These are phyloP conservation scores for Halichondria panicea DNA, from an alignment of 37 sponge, comb jelly and placozoan species.

Conservation along the genomic window DNA sequence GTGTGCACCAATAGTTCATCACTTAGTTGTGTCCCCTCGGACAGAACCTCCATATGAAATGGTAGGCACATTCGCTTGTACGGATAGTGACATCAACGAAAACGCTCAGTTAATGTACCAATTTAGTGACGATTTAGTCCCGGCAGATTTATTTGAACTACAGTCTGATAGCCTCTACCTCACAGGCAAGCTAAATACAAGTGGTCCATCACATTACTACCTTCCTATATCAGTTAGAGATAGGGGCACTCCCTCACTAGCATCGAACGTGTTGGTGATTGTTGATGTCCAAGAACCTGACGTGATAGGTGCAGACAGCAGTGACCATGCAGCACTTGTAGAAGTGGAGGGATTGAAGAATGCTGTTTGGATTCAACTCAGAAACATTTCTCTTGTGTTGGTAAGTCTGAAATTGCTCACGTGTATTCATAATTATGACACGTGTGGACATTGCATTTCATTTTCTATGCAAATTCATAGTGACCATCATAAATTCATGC, in stretches of 20 bases:
- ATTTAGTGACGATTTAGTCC: not conserved
- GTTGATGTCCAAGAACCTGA: not conserved
- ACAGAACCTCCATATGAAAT: not conserved
- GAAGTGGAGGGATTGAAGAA: not conserved
- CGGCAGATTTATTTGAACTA: not conserved
- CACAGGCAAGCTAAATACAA: too few species aligned
- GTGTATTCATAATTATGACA: too few species aligned
- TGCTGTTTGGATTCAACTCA: not conserved
- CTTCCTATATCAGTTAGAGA: not conserved
- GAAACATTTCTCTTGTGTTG: not conserved
- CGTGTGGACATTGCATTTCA: too few species aligned
- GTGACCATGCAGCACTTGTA: not conserved
- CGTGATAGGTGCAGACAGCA: not conserved
- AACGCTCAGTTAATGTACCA: not conserved
- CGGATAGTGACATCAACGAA: not conserved
- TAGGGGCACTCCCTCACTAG: not conserved
- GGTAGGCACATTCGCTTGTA: not conserved
- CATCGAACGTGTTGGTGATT: not conserved
- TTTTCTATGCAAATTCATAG: too few species aligned
- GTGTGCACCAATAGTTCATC: not conserved
- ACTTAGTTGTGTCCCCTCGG: not conserved
- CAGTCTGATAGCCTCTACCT: not conserved
- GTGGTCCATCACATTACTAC: not conserved
- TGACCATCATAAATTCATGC: not conserved
- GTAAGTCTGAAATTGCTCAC: too few species aligned